These are phyloP conservation scores for Polypterus bichir DNA, from an alignment of 2,113 vertebrate genomes.

Conservation along the genomic window DNA sequence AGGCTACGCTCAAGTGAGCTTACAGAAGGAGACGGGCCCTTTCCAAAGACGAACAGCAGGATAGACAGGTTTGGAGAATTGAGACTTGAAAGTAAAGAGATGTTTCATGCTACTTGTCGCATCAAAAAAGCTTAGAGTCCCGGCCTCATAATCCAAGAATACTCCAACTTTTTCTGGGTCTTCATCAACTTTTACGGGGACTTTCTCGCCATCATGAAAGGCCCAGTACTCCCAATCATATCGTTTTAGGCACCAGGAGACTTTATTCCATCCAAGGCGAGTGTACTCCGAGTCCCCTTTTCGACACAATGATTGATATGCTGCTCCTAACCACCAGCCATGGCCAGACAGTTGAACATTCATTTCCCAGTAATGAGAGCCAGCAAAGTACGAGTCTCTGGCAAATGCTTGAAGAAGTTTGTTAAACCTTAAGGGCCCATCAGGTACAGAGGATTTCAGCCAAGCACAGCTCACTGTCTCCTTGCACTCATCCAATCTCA, in stretches of 20 bases:
- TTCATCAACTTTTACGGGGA: slow-evolving; percentile 26
- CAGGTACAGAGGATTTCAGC: slow-evolving; percentile 28
- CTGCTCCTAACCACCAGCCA: slow-evolving; percentile 50
- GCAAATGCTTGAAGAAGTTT: slow-evolving; percentile 48
- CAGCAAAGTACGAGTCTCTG: slow-evolving; percentile 42
- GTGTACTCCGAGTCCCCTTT: slow-evolving; percentile 35
- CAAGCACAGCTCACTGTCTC: slow-evolving; percentile 33
- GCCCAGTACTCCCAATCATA: slow-evolving; percentile 54
- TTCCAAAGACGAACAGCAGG: slow-evolving; percentile 54
- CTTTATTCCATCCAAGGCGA: slow-evolving; percentile 45
- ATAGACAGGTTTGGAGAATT: slow-evolving; percentile 46
- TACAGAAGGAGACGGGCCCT: slow-evolving; percentile 35
- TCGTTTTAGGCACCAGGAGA: slow-evolving; percentile 52
- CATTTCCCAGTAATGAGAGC: slow-evolving; percentile 58
- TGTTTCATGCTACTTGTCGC: slow-evolving; percentile 39
- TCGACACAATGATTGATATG: slow-evolving; percentile 42
- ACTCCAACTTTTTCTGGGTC: slow-evolving; percentile 40
- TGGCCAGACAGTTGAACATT: slow-evolving; percentile 39
- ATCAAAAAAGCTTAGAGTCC: slow-evolving; percentile 48
- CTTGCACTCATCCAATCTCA: slow-evolving; percentile 37
- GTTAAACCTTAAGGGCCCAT: slow-evolving; percentile 33
- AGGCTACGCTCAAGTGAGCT: slow-evolving; percentile 26
- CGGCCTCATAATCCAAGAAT: slow-evolving; percentile 53
- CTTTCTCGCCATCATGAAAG: slow-evolving; percentile 51
- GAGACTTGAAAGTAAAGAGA: slow-evolving; percentile 43